Percentiles rank a stretch among this genome's conserved stretches.
Conservation (phyloP, 1,140 invertebrate species). For the Panonychus citri region DNA sequence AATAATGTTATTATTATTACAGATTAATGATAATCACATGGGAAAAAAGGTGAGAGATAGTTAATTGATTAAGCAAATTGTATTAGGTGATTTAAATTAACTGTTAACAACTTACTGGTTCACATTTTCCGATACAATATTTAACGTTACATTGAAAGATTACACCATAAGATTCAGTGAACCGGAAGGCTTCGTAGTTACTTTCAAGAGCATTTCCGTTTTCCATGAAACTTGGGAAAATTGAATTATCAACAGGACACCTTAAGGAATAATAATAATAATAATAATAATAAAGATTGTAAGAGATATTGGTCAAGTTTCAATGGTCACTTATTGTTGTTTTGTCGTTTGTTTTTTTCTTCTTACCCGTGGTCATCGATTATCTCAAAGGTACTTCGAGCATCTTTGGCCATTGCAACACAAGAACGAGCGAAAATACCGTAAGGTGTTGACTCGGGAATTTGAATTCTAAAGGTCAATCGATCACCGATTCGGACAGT, state of each 20-base stretch:
- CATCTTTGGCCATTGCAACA: constrained; percentile 87
- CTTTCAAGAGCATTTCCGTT: constrained; percentile 60
- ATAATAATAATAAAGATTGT: neutral
- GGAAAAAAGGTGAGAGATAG: too few relatives aligned
- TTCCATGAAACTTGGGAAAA: constrained; percentile 53
- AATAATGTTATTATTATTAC: too few relatives aligned
- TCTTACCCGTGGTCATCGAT: constrained; percentile 73
- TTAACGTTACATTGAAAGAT: constrained; percentile 94
- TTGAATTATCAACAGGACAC: constrained; percentile 72
- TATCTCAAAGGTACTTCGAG: constrained; percentile 81
- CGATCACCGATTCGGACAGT: constrained; percentile 82
- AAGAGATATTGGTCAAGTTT: neutral
- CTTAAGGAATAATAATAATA: constrained; percentile 22
- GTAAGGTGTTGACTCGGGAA: constrained; percentile 81
- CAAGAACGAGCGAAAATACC: constrained; percentile 85
- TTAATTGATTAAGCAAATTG: too few relatives aligned
- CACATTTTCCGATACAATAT: constrained; percentile 78
- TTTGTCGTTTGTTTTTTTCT: neutral
- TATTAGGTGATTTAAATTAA: too few relatives aligned
- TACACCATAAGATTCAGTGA: constrained; percentile 83
- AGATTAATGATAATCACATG: too few relatives aligned
- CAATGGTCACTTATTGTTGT: neutral
- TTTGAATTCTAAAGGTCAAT: constrained; percentile 81
- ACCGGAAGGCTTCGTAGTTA: constrained; percentile 77
- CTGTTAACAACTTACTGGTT: constrained; percentile 36